These are phyloP conservation scores for Drosophila mimetica DNA, from an alignment of 2,888 invertebrate genomes.

Conservation along the genomic window DNA sequence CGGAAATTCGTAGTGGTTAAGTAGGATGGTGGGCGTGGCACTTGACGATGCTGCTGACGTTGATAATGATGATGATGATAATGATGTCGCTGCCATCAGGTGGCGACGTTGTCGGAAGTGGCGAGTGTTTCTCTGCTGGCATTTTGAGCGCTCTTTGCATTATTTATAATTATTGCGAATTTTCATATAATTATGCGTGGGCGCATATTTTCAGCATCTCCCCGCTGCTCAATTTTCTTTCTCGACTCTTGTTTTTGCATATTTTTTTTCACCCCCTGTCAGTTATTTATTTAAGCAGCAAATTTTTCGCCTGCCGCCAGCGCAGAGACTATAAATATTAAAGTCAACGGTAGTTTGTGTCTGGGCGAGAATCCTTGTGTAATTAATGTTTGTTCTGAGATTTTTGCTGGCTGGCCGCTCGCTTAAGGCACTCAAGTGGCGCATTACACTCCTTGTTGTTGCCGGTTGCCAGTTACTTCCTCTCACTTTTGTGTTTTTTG, in stretches of 20 bases:
- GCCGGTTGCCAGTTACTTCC: conserved; percentile 3
- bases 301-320: conserved; percentile 38
- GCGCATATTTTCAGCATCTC: conserved; percentile 51
- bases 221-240: conserved; percentile 20
- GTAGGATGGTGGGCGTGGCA: conserved; percentile 30
- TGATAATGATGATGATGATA: conserved; percentile 9
- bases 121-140: conserved; percentile 49
- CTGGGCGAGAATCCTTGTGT: conserved; percentile 60
- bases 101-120: conserved; percentile 64
- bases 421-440: conserved; percentile 59
- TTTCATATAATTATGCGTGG: conserved; percentile 76
- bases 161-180: conserved; percentile 78
- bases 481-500: conserved; percentile 22
- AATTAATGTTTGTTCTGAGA: conserved; percentile 69
- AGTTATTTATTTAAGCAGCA: conserved; percentile 69
- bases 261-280: conserved; percentile 13
- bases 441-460: conserved; percentile 52
- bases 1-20: conserved; percentile 54
- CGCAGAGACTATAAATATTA: conserved; percentile 69
- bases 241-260: neutral
- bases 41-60: conserved; percentile 3
- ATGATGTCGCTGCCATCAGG: conserved; percentile 34
- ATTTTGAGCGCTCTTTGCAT: conserved; percentile 58
- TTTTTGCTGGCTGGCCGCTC: conserved; percentile 39
- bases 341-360: conserved; percentile 64